Evolutionary conservation across 2,797 vertebrate species (phyloP).

Genomic region (Urocyon cinereoargenteus): DNA sequence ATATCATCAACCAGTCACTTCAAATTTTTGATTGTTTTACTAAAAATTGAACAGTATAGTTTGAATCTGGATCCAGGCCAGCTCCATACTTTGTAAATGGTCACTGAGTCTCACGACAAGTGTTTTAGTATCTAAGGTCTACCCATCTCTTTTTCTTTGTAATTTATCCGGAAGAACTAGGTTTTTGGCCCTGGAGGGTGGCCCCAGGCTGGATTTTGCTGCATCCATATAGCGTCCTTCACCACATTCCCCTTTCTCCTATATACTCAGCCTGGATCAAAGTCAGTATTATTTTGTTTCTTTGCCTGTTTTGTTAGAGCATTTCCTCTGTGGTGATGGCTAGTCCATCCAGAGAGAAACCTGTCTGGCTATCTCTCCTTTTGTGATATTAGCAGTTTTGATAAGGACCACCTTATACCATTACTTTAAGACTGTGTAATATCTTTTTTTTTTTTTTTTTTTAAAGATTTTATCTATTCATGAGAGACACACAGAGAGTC

Average conservation of each 20-base stretch:
- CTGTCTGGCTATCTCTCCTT: neutral
- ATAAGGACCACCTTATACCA: neutral
- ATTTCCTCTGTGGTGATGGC: neutral
- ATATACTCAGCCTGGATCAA: neutral
- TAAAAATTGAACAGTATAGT: neutral
- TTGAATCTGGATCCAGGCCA: neutral
- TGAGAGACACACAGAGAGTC: too few species aligned
- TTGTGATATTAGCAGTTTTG: neutral
- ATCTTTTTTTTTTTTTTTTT: neutral
- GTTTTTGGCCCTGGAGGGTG: neutral
- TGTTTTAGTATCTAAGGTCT: neutral
- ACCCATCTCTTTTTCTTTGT: neutral
- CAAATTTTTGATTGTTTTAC: neutral
- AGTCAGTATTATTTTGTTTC: neutral
- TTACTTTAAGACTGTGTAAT: neutral
- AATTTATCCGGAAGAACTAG: too few species aligned
- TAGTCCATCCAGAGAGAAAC: neutral
- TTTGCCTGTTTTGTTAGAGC: neutral
- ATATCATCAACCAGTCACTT: neutral
- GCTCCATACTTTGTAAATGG: neutral
- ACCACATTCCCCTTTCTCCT: neutral
- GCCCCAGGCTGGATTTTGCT: neutral
- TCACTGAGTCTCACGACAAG: neutral
- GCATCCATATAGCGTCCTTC: rapidly evolving
- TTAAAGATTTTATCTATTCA: too few species aligned